phyloP scores from a whole-genome alignment of 2,797 vertebrate species.

The Cercopithecus mitis region DNA sequence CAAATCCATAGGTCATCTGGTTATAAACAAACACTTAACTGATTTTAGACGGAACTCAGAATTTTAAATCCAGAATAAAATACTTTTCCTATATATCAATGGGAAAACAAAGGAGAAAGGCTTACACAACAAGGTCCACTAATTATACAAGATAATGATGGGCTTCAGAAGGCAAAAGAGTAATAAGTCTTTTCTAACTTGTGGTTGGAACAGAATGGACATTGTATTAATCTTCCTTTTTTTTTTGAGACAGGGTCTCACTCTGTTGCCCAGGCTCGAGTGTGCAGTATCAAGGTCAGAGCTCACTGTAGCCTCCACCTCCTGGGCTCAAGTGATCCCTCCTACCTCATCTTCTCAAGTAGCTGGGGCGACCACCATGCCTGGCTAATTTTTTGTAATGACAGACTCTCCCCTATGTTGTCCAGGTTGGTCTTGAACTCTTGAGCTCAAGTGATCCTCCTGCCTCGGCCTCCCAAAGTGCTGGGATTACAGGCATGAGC shows the following conservation, averaged over 20 bases:
- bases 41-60: background rate
- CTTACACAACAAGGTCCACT: background rate
- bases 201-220: background rate
- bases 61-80: constrained; percentile 25
- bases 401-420: background rate
- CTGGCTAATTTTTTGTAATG: background rate
- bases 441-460: background rate
- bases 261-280: background rate
- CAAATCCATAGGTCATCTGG: background rate
- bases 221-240: background rate
- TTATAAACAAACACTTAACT: constrained; percentile 10
- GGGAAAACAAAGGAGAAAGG: background rate
- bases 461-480: background rate
- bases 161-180: background rate
- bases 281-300: background rate
- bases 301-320: background rate
- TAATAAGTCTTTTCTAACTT: background rate
- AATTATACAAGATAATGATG: background rate
- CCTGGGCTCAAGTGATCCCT: background rate
- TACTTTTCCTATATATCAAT: background rate
- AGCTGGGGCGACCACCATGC: background rate
- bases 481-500: background rate
- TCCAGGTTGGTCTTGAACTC: background rate
- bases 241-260: background rate
- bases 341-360: background rate